These are phyloP conservation scores for Megalops atlanticus DNA, from an alignment of 2,113 vertebrate species.

Conservation along the genomic window DNA sequence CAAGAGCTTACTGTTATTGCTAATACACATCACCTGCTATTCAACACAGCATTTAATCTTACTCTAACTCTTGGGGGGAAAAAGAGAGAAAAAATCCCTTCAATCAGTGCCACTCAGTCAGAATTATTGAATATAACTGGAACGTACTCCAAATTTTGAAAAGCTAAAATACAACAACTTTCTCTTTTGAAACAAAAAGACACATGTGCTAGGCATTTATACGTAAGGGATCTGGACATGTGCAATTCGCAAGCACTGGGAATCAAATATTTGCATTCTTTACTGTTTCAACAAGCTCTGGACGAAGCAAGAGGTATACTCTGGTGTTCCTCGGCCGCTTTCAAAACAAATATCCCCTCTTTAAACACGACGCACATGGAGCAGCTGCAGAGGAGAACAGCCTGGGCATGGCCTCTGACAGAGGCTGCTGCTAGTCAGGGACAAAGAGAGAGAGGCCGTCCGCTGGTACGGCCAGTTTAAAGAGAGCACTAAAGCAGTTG, in stretches of 20 bases:
- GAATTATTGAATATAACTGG: no score
- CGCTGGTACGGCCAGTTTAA: background rate
- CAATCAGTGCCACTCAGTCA: no score
- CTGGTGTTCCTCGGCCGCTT: background rate
- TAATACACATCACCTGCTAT: background rate
- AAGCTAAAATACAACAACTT: background rate
- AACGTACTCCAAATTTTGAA: background rate
- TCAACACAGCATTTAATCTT: background rate
- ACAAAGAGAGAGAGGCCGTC: background rate
- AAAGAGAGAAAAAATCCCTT: background rate
- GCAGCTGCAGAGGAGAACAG: no score
- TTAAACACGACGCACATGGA: background rate
- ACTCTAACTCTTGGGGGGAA: background rate
- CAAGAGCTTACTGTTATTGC: background rate
- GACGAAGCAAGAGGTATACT: background rate
- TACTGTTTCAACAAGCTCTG: background rate
- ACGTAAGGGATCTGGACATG: background rate
- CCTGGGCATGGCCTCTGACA: constrained; percentile 7
- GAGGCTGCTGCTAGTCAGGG: background rate
- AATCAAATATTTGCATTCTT: background rate
- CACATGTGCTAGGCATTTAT: background rate
- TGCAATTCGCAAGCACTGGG: background rate
- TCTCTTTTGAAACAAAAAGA: background rate
- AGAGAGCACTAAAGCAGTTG: background rate
- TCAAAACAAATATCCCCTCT: background rate